A percentile compares a stretch with the other conserved stretches of the same genome.
Conservation (phyloP, 2,797 vertebrate species). For the Melanotaenia pygmaea region DNA sequence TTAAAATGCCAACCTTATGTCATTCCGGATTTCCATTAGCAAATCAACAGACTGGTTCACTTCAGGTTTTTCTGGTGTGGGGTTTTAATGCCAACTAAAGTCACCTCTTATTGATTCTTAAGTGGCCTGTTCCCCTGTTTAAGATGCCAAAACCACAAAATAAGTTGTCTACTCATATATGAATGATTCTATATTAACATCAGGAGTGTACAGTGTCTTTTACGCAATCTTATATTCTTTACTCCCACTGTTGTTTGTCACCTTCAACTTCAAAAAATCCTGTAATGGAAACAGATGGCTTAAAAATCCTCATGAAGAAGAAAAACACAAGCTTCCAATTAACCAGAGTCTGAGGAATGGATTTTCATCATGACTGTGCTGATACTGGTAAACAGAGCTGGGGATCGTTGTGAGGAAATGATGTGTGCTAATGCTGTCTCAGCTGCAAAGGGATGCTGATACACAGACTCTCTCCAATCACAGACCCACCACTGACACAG, state of each 20-base stretch:
- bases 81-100: constrained; percentile 83
- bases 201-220: not conserved
- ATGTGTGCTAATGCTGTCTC: constrained; percentile 62
- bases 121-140: constrained; percentile 35
- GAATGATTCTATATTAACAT: not conserved
- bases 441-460: constrained; percentile 56
- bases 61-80: constrained; percentile 79
- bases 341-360: constrained; percentile 39
- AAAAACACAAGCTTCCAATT: constrained; percentile 42
- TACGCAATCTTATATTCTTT: constrained; percentile 11
- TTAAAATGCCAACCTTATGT: constrained; percentile 73
- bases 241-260: not conserved
- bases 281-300: constrained; percentile 60
- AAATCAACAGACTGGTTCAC: constrained; percentile 84
- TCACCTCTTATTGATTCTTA: constrained; percentile 49
- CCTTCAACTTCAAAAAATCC: constrained; percentile 34
- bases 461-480: constrained; percentile 49
- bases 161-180: too few species aligned
- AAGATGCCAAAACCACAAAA: not conserved
- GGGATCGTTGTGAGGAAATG: constrained; percentile 66
- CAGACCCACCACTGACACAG: constrained; percentile 67
- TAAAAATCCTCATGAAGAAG: constrained; percentile 36
- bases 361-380: constrained; percentile 38
- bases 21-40: constrained; percentile 85
- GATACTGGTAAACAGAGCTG: constrained; percentile 45